Base-by-base conservation (phyloP, 1,140 invertebrate genomes). In the Drosophila albomicans region DNA sequence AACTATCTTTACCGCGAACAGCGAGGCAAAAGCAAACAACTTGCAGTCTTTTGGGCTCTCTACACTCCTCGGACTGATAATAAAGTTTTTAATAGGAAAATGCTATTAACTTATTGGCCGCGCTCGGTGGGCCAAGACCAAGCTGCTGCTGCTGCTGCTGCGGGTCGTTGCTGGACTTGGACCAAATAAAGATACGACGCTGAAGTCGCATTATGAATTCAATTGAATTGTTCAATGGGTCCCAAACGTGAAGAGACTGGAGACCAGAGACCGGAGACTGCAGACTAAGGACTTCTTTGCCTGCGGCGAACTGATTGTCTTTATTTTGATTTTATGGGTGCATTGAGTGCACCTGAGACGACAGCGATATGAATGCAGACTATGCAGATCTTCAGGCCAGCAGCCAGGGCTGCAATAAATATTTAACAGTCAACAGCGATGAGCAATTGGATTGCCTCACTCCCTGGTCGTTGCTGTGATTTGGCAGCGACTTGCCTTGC, bases 1-100 rank as follows among this genome's bases (percentile, higher is more conserved):
- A 87, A 82, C 64, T 75, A 79, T 82, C 69, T 81, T 69, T 63
- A 75, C 70, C 45, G 74, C 69, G 77, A 84, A 84, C n/a, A 48
- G 3, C n/a, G 1, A 48, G 20, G 13, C 15, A 43, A 43, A 11
- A 13, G n/a, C 41, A 13, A 56, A 58, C 13, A 64, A 58, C 32
- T 70, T n/a, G 56, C 25, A 30, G 25, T 10, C 6, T 4, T 25
- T 25, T 25, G 32, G 7, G 6, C 32, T 5, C 5, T 41, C 38
- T 41, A 10, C 38, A 57, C 54, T 57, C 35, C 6, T 6, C 32
- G 64, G 64, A 79, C 80, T 81, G 85, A 88, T 88, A 84, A 88
- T 88, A 88, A 89, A 89, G 81, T 89, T 88, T 88, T 88, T 88
- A 88, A 88, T 88, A 88, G 80, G 85, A 87, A 87, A 87, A 73